phyloP scores from a whole-genome alignment of 2,797 vertebrate species.

The Aphelocoma californica region DNA sequence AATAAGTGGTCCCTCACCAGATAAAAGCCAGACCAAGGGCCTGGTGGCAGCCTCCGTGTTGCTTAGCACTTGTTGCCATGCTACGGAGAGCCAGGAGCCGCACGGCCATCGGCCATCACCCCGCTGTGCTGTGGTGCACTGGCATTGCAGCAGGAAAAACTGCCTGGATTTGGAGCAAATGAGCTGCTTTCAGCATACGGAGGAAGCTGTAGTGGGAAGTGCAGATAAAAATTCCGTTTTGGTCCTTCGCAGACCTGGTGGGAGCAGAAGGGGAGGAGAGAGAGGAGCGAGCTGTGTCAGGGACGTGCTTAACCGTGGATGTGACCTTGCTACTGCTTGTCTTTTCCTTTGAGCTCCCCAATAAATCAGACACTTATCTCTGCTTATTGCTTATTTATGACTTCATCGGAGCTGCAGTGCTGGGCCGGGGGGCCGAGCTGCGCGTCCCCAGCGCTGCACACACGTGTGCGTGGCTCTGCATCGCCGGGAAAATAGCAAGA shows the following conservation, averaged over 20 bases:
- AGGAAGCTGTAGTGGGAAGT: accelerated
- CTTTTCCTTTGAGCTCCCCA: conserved; percentile 8
- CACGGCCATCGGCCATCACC: not conserved
- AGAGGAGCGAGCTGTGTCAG: not conserved
- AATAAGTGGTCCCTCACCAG: not conserved
- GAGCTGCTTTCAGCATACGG: not conserved
- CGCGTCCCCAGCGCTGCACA: not conserved
- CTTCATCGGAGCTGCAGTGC: not conserved
- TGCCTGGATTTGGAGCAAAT: not conserved
- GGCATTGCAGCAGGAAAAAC: accelerated
- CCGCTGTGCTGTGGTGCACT: accelerated
- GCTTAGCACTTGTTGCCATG: conserved; percentile 67
- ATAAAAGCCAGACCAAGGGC: not conserved
- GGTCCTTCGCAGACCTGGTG: not conserved
- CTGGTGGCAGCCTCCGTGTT: not conserved
- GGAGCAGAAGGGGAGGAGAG: not conserved
- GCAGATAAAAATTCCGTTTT: accelerated
- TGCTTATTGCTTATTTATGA: conserved; percentile 55
- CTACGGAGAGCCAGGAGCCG: not conserved
- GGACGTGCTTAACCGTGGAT: not conserved
- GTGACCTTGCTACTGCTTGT: conserved; percentile 45
- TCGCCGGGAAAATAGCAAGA: accelerated
- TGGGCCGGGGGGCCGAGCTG: not conserved
- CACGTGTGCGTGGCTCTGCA: not conserved
- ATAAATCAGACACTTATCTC: conserved; percentile 58